These are phyloP conservation scores for Oreonectes daqikongensis DNA, from an alignment of 2,797 vertebrate species.

Conservation along the genomic window DNA sequence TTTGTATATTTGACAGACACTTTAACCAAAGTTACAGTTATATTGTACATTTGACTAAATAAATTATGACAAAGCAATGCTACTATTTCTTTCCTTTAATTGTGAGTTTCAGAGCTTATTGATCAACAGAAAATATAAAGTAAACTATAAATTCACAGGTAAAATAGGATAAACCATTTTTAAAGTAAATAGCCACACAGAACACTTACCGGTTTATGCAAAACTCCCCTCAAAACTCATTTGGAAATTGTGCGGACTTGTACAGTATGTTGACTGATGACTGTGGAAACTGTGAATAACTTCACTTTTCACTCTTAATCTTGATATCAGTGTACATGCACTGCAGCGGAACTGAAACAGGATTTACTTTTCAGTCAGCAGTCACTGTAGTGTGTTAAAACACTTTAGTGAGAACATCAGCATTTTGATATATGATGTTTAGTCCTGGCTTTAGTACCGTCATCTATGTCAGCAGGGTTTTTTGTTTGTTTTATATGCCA, in stretches of 20 bases:
- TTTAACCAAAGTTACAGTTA: too few relatives aligned
- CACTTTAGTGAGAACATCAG: background rate
- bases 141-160: background rate
- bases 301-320: background rate
- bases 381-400: background rate
- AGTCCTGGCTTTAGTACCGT: too few relatives aligned
- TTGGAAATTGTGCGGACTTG: background rate
- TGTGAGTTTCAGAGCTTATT: background rate
- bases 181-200: background rate
- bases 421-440: too few relatives aligned
- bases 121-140: background rate
- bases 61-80: background rate
- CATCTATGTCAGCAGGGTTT: too few relatives aligned
- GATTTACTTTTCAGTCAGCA: constrained; percentile 16
- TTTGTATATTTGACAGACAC: too few relatives aligned
- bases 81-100: background rate
- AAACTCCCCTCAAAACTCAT: background rate
- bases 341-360: constrained; percentile 24
- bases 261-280: background rate
- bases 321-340: background rate
- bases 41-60: background rate
- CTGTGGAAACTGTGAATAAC: background rate
- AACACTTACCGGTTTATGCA: constrained; percentile 32
- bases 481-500: too few relatives aligned
- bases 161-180: background rate